These are phyloP conservation scores for Cichladusa arquata DNA, from an alignment of 2,113 vertebrate genomes.

Conservation along the genomic window DNA sequence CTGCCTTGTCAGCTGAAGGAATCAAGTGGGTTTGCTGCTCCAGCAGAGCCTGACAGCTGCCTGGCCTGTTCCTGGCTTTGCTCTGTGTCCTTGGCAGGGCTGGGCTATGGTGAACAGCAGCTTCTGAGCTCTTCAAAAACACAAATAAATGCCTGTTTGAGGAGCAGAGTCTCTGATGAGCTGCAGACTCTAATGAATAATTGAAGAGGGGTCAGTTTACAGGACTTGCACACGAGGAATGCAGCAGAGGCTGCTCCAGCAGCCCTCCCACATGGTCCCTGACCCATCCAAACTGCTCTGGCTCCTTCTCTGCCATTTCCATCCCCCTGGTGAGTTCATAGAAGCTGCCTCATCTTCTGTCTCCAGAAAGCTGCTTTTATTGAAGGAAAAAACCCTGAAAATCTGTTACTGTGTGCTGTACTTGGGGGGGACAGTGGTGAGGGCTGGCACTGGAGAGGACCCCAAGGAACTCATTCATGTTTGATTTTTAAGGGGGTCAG, in stretches of 20 bases:
- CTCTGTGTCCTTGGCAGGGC: not conserved
- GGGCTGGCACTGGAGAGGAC: not conserved
- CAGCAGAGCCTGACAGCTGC: not conserved
- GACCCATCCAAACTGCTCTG: accelerated
- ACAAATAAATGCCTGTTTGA: constrained; percentile 1
- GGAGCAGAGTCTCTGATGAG: constrained; percentile 32
- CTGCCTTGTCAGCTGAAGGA: not conserved
- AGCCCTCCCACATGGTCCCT: not conserved
- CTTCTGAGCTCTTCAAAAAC: not conserved
- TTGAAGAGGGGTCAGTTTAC: constrained; percentile 64
- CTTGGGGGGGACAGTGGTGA: not conserved
- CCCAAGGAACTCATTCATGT: not conserved
- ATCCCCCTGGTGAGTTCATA: not conserved
- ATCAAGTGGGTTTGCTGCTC: not conserved
- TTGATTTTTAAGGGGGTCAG: not conserved
- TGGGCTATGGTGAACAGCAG: not conserved
- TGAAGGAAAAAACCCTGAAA: not conserved
- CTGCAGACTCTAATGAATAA: constrained; percentile 52
- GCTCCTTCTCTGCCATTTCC: not conserved
- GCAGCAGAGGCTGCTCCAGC: not conserved
- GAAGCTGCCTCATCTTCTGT: not conserved
- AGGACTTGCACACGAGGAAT: constrained; percentile 28
- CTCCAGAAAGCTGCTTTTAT: not conserved
- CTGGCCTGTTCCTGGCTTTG: not conserved
- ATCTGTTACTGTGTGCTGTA: not conserved